Conservation (phyloP, 2,888 invertebrate genomes). For the Drosophila seclusa region DNA sequence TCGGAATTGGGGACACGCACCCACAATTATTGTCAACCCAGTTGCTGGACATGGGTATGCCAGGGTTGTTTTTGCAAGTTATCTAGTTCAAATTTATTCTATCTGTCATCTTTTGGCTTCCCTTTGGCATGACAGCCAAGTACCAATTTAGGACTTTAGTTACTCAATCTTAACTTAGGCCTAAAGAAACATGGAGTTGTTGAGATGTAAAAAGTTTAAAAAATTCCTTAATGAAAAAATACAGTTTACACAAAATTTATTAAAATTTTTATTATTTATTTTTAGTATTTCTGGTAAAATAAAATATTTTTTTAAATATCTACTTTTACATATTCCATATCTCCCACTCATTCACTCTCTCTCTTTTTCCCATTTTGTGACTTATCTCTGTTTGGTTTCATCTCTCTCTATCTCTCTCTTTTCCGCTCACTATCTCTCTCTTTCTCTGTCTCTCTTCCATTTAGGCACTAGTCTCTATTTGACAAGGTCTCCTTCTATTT, state of each 20-base stretch:
- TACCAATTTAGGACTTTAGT: background rate
- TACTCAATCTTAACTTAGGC: background rate
- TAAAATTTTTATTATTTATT: background rate
- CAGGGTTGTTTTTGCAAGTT: background rate
- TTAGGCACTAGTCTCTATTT: background rate
- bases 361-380: background rate
- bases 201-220: fast-evolving
- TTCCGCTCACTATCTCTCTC: background rate
- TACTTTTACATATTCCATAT: background rate
- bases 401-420: background rate
- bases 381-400: background rate
- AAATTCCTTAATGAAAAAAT: background rate
- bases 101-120: background rate
- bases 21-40: conserved; percentile 10
- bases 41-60: background rate
- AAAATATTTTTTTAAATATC: background rate
- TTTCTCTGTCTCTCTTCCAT: background rate
- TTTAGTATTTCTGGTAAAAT: background rate
- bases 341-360: background rate
- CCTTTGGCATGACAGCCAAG: too few species aligned
- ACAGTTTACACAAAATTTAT: background rate
- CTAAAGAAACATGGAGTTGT: background rate
- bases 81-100: background rate
- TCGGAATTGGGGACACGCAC: conserved; percentile 43
- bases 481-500: background rate